Evolutionary conservation across 1,140 invertebrate genomes (phyloP).

Genomic region (Caenorhabditis inopinata): DNA sequence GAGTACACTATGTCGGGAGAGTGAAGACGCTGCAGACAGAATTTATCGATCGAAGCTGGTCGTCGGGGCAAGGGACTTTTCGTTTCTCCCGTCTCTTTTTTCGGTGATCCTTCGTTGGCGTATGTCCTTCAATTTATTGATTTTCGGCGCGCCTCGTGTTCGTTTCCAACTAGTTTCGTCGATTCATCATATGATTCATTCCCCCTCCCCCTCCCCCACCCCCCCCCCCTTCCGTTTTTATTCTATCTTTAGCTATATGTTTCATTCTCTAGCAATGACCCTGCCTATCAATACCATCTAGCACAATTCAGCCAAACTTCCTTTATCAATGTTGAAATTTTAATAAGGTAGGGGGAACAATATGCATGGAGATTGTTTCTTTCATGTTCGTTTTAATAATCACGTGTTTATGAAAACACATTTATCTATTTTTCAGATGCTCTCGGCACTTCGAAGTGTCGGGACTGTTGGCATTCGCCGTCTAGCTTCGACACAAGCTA

Average conservation of each 20-base stretch:
- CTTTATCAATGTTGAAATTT: too few relatives aligned
- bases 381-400: too few relatives aligned
- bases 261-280: too few relatives aligned
- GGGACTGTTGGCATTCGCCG: neutral
- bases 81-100: neutral
- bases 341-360: too few relatives aligned
- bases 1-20: neutral
- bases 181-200: neutral
- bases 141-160: neutral
- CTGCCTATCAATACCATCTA: too few relatives aligned
- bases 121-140: neutral
- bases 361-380: too few relatives aligned
- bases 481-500: constrained; percentile 25
- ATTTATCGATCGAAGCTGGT: neutral
- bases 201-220: neutral
- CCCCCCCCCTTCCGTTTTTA: too few relatives aligned
- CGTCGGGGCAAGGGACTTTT: neutral
- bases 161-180: neutral
- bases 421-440: neutral
- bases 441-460: constrained; percentile 21
- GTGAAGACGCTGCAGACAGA: neutral
- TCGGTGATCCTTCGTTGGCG: neutral
- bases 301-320: too few relatives aligned
- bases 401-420: neutral
- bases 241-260: too few relatives aligned